phyloP scores from a whole-genome alignment of 2,113 vertebrate genomes.

The Mustela nigripes region DNA sequence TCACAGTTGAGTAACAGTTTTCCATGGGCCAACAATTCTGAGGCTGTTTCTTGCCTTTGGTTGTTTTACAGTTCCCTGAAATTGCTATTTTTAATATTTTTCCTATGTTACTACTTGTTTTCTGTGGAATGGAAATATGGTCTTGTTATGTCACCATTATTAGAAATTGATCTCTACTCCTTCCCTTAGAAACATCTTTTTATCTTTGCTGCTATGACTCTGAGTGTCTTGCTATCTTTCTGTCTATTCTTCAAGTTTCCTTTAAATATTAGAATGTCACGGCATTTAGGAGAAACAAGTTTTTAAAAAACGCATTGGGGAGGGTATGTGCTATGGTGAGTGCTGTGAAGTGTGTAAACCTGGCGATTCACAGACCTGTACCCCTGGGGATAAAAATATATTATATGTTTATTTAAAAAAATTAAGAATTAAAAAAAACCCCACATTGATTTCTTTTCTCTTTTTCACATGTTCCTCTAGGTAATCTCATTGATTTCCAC shows the following conservation, averaged over 20 bases:
- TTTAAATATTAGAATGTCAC: constrained; percentile 16
- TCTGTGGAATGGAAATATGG: not conserved
- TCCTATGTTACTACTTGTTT: not conserved
- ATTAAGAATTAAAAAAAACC: too few relatives aligned
- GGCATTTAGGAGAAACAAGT: not conserved
- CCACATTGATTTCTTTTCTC: not conserved
- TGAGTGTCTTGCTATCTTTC: not conserved
- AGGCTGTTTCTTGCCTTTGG: not conserved
- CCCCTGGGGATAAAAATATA: too few relatives aligned
- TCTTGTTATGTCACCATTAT: not conserved
- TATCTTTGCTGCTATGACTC: not conserved
- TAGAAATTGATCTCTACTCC: not conserved
- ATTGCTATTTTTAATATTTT: not conserved
- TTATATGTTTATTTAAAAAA: too few relatives aligned
- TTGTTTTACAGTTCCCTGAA: not conserved
- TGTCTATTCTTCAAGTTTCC: not conserved
- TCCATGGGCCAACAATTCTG: not conserved
- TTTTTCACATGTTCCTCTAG: not conserved
- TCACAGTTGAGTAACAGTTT: not conserved
- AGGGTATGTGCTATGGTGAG: too few relatives aligned
- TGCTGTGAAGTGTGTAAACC: too few relatives aligned
- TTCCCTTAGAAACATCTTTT: not conserved
- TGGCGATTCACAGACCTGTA: too few relatives aligned
- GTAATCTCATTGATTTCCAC: not conserved
- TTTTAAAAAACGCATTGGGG: not conserved